Conservation (phyloP, 1,140 invertebrate genomes). For the Akabosia matsudoensis region DNA sequence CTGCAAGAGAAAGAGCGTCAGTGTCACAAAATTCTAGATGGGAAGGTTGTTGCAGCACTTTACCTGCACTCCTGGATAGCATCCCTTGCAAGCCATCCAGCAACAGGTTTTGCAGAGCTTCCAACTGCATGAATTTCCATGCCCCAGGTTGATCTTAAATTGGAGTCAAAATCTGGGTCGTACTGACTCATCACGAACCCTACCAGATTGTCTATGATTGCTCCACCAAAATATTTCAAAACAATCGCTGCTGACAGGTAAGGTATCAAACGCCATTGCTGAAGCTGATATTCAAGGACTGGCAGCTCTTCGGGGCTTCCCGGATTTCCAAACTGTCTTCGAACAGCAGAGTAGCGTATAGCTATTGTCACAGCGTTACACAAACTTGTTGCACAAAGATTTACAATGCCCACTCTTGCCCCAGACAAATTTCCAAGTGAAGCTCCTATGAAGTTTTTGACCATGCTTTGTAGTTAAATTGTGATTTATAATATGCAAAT, state of each 20-base stretch:
- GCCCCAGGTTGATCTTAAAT: slow-evolving; percentile 58
- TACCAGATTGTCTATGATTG: slow-evolving; percentile 59
- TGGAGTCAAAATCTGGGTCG: slow-evolving; percentile 44
- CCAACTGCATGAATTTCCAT: slow-evolving; percentile 73
- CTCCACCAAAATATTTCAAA: slow-evolving; percentile 66
- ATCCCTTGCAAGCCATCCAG: slow-evolving; percentile 72
- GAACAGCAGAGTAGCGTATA: slow-evolving; percentile 80
- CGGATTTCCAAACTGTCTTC: slow-evolving; percentile 77
- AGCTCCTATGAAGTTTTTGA: slow-evolving; percentile 52
- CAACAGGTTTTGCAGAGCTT: slow-evolving; percentile 70
- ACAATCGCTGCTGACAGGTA: slow-evolving; percentile 78
- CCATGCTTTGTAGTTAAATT: background rate
- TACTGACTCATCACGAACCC: slow-evolving; percentile 52
- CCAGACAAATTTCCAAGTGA: slow-evolving; percentile 80
- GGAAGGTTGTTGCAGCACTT: background rate
- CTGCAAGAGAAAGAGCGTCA: slow-evolving; percentile 53
- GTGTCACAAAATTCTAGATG: background rate
- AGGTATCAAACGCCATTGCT: slow-evolving; percentile 91
- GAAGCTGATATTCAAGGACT: slow-evolving; percentile 86
- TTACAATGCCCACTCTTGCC: slow-evolving; percentile 71
- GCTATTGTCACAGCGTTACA: slow-evolving; percentile 75
- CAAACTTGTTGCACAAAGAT: slow-evolving; percentile 68
- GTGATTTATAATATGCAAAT: no score
- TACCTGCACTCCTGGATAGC: slow-evolving; percentile 71
- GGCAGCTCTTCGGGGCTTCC: slow-evolving; percentile 65